phyloP scores from a whole-genome alignment of 2,113 vertebrate species.

The Antigone vipio region DNA sequence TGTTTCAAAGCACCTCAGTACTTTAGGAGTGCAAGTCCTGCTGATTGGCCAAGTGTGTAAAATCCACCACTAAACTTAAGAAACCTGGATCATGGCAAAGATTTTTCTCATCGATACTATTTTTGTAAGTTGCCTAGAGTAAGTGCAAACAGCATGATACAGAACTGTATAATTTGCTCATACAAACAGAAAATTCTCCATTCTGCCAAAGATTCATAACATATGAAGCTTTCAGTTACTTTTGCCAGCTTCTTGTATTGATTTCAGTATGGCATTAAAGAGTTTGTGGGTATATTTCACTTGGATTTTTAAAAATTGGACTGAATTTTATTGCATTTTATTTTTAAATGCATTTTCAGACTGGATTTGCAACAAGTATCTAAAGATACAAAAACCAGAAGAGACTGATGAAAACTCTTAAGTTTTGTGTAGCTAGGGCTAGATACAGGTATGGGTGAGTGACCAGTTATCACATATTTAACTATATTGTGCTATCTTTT shows the following conservation, averaged over 20 bases:
- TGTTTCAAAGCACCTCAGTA: background rate
- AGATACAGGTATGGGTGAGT: background rate
- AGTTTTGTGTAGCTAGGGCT: background rate
- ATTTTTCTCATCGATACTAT: background rate
- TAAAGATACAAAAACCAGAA: background rate
- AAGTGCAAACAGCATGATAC: background rate
- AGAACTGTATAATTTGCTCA: background rate
- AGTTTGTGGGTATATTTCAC: background rate
- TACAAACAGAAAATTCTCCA: background rate
- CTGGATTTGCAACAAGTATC: background rate
- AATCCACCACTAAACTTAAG: background rate
- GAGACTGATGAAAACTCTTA: background rate
- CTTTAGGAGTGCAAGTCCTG: background rate
- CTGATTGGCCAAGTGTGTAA: background rate
- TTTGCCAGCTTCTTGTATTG: background rate
- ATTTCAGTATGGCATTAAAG: background rate
- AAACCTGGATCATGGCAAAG: background rate
- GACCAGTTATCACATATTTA: background rate
- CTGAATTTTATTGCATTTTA: background rate
- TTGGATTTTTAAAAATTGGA: background rate
- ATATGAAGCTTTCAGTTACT: background rate
- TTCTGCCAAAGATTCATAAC: background rate
- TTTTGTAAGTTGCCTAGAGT: background rate
- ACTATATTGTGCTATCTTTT: background rate
- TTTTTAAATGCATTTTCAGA: background rate